Evolutionary conservation across 2,888 invertebrate genomes (phyloP), one percentile per base, ranked within the genome.

Genomic region (Coecobrya sp.): DNA sequence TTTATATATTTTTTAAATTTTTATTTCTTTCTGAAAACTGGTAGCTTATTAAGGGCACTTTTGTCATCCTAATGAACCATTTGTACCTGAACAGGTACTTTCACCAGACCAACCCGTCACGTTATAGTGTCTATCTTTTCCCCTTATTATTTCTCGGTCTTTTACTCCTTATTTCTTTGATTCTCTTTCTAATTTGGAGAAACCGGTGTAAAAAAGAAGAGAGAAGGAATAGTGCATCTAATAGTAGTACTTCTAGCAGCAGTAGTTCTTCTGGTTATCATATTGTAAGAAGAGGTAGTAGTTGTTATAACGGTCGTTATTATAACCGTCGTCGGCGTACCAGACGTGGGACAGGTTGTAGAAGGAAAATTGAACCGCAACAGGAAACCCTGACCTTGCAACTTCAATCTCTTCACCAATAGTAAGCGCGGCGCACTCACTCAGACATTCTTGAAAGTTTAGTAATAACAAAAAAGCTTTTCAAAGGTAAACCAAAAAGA

Each of bases 101-200:
- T 68, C 68, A 68, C 30, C 16, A 36, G 11, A 36, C 36, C 11
- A 68, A 30, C 36, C 68, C 68, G 13, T 13, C 68, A 0, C 13
- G 36, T 68, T 68, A 68, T 8, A n/a, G 13, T n/a, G 36, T 68
- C 30, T 68, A 68, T 36, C 68, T 68, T 68, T 68, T 68, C 68
- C 68, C 68, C 11, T 36, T 68, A 3, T n/a, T 68, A 3, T 30
- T 68, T 36, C 68, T 68, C 16, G 30, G 3, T 36, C 68, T 68
- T 36, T 68, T 68, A 68, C 36, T 68, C 3, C 2, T 68, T n/a
- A 13, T 68, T 3, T 16, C 68, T 10, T 16, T 68, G 13, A 68
- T 68, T 68, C 36, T 68, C 13, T 68, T 68, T n/a, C 11, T 68
- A 0, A 8, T 68, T 0, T 68, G 68, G 68, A 30, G 68, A 36